phyloP scores from a whole-genome alignment of 2,888 invertebrate genomes.

The Ischnus inquisitorius region DNA sequence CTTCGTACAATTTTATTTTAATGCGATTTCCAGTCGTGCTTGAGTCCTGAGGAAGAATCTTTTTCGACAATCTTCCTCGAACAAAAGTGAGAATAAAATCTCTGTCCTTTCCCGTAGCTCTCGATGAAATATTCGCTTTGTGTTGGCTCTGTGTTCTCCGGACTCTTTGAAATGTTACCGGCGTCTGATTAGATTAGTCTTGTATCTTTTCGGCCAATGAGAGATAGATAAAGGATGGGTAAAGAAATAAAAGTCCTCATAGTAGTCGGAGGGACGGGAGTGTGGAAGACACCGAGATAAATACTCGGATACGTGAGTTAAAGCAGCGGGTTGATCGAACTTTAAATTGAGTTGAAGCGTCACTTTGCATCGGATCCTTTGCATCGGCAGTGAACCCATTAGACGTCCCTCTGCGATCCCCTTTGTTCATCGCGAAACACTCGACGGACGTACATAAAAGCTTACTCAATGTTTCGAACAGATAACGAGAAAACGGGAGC shows the following conservation, averaged over 20 bases:
- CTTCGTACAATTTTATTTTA: conserved; percentile 16
- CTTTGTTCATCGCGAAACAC: conserved; percentile 15
- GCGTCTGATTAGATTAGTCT: not conserved
- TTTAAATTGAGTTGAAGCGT: conserved; percentile 48
- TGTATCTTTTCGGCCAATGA: not conserved
- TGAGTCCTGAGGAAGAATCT: not conserved
- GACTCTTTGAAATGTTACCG: conserved; percentile 1
- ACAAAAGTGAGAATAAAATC: conserved; percentile 10
- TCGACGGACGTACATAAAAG: conserved; percentile 24
- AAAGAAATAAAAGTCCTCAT: not conserved
- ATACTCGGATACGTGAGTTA: conserved; percentile 12
- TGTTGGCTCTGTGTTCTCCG: not conserved
- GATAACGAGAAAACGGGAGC: not conserved
- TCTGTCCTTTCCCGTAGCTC: not conserved
- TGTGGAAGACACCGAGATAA: not conserved
- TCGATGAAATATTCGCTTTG: conserved; percentile 4
- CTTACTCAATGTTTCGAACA: not conserved
- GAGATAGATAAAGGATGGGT: not conserved
- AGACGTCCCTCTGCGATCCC: conserved; percentile 4
- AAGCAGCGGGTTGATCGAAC: conserved; percentile 25
- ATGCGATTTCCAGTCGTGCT: not conserved
- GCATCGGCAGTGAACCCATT: conserved; percentile 15
- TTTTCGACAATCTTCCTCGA: not conserved
- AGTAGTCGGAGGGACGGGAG: not conserved
- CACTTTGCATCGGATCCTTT: conserved; percentile 3